phyloP scores from a whole-genome alignment of 2,888 invertebrate genomes.

The Ochropacha duplaris region DNA sequence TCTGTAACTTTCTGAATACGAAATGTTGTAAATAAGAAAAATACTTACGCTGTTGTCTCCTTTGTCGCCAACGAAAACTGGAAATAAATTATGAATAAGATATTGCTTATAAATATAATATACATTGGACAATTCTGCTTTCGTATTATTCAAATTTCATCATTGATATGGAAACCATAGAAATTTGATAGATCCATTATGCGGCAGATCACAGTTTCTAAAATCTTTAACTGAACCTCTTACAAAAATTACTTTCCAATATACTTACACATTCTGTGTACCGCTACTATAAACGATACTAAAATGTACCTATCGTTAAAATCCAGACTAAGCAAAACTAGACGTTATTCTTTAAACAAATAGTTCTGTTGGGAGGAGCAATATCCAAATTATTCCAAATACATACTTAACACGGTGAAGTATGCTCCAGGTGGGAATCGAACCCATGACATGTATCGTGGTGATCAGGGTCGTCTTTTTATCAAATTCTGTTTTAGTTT shows the following conservation, averaged over 20 bases:
- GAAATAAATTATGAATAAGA: slow-evolving; percentile 22
- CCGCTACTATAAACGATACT: not conserved
- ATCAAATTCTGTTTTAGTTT: too few relatives aligned
- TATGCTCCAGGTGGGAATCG: too few relatives aligned
- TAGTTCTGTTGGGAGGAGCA: too few relatives aligned
- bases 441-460: too few relatives aligned
- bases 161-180: too few relatives aligned
- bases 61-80: slow-evolving; percentile 62
- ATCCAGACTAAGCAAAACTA: not conserved
- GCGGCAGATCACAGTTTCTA: not conserved
- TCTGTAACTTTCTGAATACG: not conserved
- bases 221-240: not conserved
- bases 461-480: too few relatives aligned
- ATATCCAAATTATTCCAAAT: too few relatives aligned
- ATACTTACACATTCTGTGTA: not conserved
- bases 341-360: too few relatives aligned
- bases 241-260: not conserved
- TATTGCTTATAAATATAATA: slow-evolving; percentile 1
- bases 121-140: not conserved
- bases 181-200: too few relatives aligned
- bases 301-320: not conserved
- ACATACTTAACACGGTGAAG: too few relatives aligned
- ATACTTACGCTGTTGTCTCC: slow-evolving; percentile 60
- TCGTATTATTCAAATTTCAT: too few relatives aligned
- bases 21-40: slow-evolving; percentile 5